These are phyloP conservation scores for Dryoscopus gambensis DNA, from an alignment of 2,113 vertebrate genomes.

Conservation along the genomic window DNA sequence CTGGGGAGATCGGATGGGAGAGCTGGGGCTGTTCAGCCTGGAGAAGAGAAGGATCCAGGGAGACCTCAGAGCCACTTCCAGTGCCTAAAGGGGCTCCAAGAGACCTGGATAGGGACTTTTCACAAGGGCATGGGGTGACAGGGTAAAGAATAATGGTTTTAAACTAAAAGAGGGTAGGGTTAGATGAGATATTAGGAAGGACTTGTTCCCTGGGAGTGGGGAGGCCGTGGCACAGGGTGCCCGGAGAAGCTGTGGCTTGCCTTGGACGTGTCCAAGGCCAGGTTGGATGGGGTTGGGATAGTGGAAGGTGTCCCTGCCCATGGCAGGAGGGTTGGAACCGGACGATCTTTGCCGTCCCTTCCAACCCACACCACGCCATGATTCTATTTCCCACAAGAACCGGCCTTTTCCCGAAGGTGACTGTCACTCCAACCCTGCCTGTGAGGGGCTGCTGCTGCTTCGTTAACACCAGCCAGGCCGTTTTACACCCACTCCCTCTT, in stretches of 20 bases:
- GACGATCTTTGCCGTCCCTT: background rate
- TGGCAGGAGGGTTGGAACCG: background rate
- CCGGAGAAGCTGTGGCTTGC: background rate
- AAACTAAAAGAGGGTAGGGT: background rate
- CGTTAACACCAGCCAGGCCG: background rate
- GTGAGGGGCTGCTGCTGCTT: background rate
- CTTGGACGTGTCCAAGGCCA: background rate
- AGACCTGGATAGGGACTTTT: background rate
- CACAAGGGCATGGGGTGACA: background rate
- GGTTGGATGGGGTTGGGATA: background rate
- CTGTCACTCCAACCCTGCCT: background rate
- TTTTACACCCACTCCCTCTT: background rate
- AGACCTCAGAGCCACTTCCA: background rate
- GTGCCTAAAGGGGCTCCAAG: background rate
- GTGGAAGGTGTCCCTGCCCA: background rate
- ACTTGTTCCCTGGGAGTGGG: rapidly evolving
- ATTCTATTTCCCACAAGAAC: background rate
- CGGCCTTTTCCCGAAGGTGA: background rate
- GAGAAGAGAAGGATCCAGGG: background rate
- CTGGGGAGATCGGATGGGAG: background rate
- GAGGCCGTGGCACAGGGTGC: background rate
- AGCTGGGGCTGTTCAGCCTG: background rate
- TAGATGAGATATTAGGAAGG: background rate
- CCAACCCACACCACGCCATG: background rate
- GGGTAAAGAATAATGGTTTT: background rate